Evolutionary conservation across 2,888 invertebrate species (phyloP).

Genomic region (Idaea dimidiata): DNA sequence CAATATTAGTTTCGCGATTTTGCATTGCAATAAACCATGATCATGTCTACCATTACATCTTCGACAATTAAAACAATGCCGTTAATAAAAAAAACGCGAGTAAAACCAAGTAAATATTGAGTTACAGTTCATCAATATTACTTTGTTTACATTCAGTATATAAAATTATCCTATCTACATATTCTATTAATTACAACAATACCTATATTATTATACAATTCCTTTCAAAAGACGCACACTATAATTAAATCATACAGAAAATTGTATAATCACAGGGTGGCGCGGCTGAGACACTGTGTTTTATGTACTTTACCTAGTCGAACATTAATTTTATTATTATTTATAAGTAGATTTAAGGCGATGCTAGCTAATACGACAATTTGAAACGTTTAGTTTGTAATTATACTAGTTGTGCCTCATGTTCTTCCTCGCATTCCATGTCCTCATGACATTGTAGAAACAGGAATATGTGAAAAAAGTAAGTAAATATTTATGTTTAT

Average conservation of each 20-base stretch:
- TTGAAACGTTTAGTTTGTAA: background rate
- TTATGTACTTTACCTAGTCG: background rate
- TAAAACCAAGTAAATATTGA: too few relatives aligned
- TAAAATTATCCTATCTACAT: slow-evolving; percentile 6
- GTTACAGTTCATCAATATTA: too few relatives aligned
- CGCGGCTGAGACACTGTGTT: slow-evolving; percentile 1
- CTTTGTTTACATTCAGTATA: slow-evolving; percentile 35
- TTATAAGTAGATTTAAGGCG: background rate
- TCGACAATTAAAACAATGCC: too few relatives aligned
- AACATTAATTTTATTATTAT: background rate
- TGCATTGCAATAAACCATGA: too few relatives aligned
- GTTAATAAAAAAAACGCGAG: too few relatives aligned
- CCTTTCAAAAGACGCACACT: background rate
- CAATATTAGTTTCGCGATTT: too few relatives aligned
- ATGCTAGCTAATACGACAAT: background rate
- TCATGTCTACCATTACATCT: too few relatives aligned
- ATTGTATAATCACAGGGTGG: background rate
- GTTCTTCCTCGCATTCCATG: background rate
- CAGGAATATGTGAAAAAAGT: too few relatives aligned
- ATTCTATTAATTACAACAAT: background rate
- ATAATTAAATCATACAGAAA: slow-evolving; percentile 1
- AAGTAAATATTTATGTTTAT: too few relatives aligned
- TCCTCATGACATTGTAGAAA: too few relatives aligned
- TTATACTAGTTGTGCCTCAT: background rate
- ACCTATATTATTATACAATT: slow-evolving; percentile 5